Conservation (phyloP, 1,140 invertebrate species). For the Aphidius gifuensis region DNA sequence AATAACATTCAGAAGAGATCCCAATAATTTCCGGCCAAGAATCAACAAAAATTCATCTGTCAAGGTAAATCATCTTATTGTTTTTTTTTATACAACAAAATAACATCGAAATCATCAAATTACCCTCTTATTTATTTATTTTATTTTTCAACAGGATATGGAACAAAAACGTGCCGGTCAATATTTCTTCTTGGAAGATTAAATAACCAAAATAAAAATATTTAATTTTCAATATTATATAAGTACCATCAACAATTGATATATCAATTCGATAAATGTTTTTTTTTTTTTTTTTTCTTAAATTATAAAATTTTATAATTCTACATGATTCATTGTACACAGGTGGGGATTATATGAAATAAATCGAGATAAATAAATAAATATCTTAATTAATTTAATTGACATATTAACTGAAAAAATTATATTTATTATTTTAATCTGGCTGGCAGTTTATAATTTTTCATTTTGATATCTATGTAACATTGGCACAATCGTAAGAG, state of each 20-base stretch:
- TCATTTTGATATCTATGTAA: no score
- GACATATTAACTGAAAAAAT: no score
- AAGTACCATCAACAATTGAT: no score
- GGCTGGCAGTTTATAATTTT: no score
- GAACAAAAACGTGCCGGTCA: conserved; percentile 97
- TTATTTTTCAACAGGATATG: conserved; percentile 67
- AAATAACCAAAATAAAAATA: conserved; percentile 35
- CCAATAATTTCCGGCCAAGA: conserved; percentile 96
- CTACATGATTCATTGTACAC: not conserved
- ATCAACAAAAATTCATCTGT: conserved; percentile 98
- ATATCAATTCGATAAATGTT: no score
- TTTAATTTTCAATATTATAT: no score
- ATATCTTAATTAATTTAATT: no score
- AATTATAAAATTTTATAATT: not conserved
- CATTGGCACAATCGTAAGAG: no score
- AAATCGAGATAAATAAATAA: no score
- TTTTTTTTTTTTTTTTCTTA: no score
- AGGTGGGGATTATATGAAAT: not conserved
- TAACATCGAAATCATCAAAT: not conserved
- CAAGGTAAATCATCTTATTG: conserved; percentile 64
- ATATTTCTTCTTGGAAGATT: conserved; percentile 98
- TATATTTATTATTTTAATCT: no score
- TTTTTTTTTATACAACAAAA: not conserved
- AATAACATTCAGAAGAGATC: conserved; percentile 98
- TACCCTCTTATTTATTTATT: conserved; percentile 15